Conservation (phyloP, 1,140 invertebrate species). For the Pseudachorutes palmiensis region DNA sequence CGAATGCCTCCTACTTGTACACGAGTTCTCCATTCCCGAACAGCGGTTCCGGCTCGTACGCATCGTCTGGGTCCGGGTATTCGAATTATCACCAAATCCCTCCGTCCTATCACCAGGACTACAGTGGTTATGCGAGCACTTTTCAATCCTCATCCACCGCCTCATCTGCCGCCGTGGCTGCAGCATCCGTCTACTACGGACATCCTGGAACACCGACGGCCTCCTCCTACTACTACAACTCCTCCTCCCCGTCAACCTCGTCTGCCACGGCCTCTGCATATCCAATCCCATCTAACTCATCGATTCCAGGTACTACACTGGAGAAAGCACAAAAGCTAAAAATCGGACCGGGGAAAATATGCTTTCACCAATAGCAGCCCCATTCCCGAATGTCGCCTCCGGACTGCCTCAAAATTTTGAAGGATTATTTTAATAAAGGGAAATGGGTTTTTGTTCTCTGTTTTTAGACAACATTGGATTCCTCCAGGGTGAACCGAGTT, state of each 20-base stretch:
- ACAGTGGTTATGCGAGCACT: constrained; percentile 27
- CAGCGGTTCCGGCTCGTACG: constrained; percentile 18
- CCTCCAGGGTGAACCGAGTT: constrained; percentile 32
- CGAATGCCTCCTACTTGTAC: constrained; percentile 29
- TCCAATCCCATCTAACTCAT: constrained; percentile 36
- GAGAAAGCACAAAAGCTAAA: background rate
- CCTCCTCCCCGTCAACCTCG: constrained; percentile 33
- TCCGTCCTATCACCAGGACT: constrained; percentile 27
- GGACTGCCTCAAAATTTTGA: background rate
- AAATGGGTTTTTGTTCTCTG: constrained; percentile 8
- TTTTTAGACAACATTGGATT: constrained; percentile 31
- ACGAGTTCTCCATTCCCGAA: constrained; percentile 20
- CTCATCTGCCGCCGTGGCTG: constrained; percentile 14
- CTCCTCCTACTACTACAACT: constrained; percentile 37
- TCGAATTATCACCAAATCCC: constrained; percentile 17
- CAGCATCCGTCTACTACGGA: constrained; percentile 32
- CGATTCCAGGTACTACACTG: constrained; percentile 34
- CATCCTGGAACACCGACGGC: constrained; percentile 31
- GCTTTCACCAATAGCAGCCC: background rate
- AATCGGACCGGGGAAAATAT: background rate
- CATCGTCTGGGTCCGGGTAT: constrained; percentile 14
- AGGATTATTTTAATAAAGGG: background rate
- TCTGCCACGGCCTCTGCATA: constrained; percentile 38
- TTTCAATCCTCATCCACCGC: constrained; percentile 32
- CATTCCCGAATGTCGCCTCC: background rate